Base-by-base conservation (phyloP, 2,888 invertebrate genomes). In the Platynereis dumerilii region DNA sequence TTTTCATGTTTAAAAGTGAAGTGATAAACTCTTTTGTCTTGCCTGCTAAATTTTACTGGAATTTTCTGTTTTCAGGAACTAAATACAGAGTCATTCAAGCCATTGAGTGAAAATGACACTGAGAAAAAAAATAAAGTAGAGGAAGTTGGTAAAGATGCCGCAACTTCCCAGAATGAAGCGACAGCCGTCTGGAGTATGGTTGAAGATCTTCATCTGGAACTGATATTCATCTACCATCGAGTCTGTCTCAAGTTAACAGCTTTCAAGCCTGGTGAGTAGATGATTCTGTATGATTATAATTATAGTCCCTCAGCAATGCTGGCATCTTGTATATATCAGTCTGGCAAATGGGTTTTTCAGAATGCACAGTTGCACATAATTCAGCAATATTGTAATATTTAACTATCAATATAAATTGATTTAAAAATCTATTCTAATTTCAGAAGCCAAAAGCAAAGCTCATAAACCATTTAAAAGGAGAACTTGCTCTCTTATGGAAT, bases 121-220 rank as follows among this genome's bases (percentile, higher is more conserved):
- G 20, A 45, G 62, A 69, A 2, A 72, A 71, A 28, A 67, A 68
- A 26, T 45, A 27, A 24, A n/a, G 61, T 12, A 34, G 58, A 64
- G 61, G 53, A 22, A 29, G 39, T 22, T 66, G 48, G 48, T 22
- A 48, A 48, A 34, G 34, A 34, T 34, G 34, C 12, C 12, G 34
- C 34, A 5, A 34, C 7, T 34, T 34, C 34, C 73, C 34, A 61
- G 34, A 76, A 74, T 1, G 72, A 77, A 28, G 76, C 79, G 15
- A 75, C 74, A 1, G 75, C 79, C 2, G 76, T 81, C 7, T 80
- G 79, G 79, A 82, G 78, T 73, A 82, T 77, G 3, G 76, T 82
- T 45, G 79, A 76, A 66, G 83, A 83, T 64, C 74, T 84, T 17
- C 82, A 84, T 64, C 72, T 82, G 44, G 84, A 84, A 62, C 74